Base-by-base conservation (phyloP, 2,888 invertebrate species). In the Archips xylosteana region DNA sequence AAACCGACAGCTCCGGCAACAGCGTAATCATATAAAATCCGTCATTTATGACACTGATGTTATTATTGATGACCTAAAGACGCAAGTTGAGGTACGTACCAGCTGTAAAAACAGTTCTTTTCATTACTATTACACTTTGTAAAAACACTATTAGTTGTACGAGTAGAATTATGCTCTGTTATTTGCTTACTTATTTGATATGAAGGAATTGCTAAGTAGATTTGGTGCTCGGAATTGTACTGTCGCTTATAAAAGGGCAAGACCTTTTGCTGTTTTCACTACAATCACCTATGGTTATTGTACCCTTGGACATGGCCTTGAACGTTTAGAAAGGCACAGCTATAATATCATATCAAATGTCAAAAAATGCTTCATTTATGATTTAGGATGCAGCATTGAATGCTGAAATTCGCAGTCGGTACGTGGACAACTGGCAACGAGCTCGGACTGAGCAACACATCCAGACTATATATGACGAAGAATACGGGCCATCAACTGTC, bases 361-460 rank as follows among this genome's bases (percentile, higher is more conserved):
- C 13, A 51, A n/a, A 15, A 51, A 51, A 51, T 54, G 10, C 3
- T 9, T 54, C 1, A 8, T 54, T 23, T 23, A 23, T 57, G 32
- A 54, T 39, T 2, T 10, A 70, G 90, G 89, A 90, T 75, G 81
- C 86, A 13, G 76, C 78, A 2, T 51, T 88, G 13, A 79, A 83
- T 60, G 79, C 84, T 0, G 87, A 88, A 76, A 85, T 83, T 32
- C 83, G 84, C 15, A 82, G 78, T 71, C 88, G 92, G 3, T 92
- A 91, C 77, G 78, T 85, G 1, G 81, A 76, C 8, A 85, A 85
- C 63, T 93, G 93, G 93, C 87, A 93, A 78, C 65, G 66, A 2
- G 87, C 92, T 13, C 87, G 92, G 3, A 81, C 87, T 0, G 92
- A 92, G 71, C 92, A 92, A 75, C 85, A 91, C 61, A n/a, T 68